Percentiles rank a stretch among this genome's conserved stretches.
phyloP scores from a whole-genome alignment of 2,888 invertebrate genomes.

The Acleris sparsana region DNA sequence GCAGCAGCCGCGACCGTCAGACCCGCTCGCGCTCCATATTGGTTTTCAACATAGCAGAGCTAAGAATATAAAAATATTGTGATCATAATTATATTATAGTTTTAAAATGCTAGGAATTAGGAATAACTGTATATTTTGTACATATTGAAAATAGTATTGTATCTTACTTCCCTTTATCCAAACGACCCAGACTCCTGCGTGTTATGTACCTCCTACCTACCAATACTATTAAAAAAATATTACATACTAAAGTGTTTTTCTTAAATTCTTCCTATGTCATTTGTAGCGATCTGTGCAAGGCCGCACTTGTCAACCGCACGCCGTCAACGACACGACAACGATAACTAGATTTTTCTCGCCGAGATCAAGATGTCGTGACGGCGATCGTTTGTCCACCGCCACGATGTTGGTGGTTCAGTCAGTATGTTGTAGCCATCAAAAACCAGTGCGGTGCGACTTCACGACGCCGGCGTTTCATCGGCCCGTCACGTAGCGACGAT shows the following conservation, averaged over 20 bases:
- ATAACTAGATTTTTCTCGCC: too few relatives aligned
- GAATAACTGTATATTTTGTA: conserved; percentile 83
- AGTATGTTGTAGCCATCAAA: too few relatives aligned
- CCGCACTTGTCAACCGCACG: too few relatives aligned
- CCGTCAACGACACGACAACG: too few relatives aligned
- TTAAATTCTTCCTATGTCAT: conserved; percentile 16
- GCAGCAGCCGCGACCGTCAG: conserved; percentile 64
- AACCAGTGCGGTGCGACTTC: too few relatives aligned
- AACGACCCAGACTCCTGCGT: conserved; percentile 83
- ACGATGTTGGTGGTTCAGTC: too few relatives aligned
- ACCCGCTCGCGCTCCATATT: conserved; percentile 53
- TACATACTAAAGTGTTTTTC: conserved; percentile 69
- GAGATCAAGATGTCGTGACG: too few relatives aligned
- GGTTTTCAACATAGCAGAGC: conserved; percentile 65
- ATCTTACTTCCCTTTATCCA: conserved; percentile 83
- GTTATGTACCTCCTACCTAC: conserved; percentile 85
- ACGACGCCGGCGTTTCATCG: too few relatives aligned
- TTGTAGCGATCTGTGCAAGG: neutral
- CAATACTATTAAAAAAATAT: conserved; percentile 85
- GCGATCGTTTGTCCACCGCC: too few relatives aligned
- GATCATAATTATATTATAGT: conserved; percentile 82
- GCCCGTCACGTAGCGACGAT: too few relatives aligned
- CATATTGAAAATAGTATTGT: conserved; percentile 84
- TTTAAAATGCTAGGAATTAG: conserved; percentile 77
- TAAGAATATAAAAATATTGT: conserved; percentile 82